A percentile compares a stretch with the other conserved stretches of the same genome.
Evolutionary conservation across 37 sponge, comb jelly and placozoan genomes (phyloP).

Genomic region (Beroe forskalii): DNA sequence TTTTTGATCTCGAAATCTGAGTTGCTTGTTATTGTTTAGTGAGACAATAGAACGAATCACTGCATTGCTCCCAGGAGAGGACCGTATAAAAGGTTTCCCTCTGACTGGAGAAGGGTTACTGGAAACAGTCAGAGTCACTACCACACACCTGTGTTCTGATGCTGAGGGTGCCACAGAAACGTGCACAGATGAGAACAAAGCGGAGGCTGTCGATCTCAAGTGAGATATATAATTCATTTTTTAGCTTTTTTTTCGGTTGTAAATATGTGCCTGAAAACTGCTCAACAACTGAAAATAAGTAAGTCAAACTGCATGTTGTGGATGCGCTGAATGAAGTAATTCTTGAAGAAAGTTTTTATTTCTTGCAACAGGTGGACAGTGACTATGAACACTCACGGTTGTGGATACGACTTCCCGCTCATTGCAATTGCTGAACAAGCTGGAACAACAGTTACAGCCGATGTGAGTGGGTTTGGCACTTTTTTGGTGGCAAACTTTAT

Average conservation of each 20-base stretch:
- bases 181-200: background rate
- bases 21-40: background rate
- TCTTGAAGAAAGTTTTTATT: no score
- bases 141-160: background rate
- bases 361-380: constrained; percentile 50
- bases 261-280: no score
- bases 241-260: no score
- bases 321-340: no score
- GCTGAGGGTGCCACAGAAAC: background rate
- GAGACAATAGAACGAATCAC: no score
- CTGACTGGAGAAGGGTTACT: constrained; percentile 9
- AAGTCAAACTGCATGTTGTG: no score
- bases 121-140: constrained; percentile 9
- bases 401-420: constrained; percentile 55
- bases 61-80: no score
- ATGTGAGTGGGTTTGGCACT: no score
- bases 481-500: no score
- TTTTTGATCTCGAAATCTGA: background rate
- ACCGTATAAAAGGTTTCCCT: constrained; percentile 46
- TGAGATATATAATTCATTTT: no score
- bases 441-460: background rate
- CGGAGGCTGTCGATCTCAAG: background rate
- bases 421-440: background rate
- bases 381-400: constrained; percentile 45
- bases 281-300: no score